Conservation (phyloP, 2,797 vertebrate species). For the Melanotaenia trifasciata region DNA sequence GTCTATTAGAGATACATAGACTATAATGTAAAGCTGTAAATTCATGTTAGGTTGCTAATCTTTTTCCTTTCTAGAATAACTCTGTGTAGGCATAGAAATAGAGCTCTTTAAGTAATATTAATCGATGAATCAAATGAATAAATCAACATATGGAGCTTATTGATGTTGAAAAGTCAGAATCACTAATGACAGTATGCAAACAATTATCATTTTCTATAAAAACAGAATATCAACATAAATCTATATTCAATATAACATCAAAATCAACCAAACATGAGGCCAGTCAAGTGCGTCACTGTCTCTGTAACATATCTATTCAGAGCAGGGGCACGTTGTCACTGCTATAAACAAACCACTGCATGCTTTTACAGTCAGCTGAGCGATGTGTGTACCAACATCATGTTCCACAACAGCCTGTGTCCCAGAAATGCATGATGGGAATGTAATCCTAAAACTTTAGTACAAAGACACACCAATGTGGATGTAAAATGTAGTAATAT, state of each 20-base stretch:
- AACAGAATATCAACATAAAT: not conserved
- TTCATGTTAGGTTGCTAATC: too few species aligned
- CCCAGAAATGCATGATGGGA: conserved; percentile 13
- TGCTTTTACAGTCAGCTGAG: conserved; percentile 9
- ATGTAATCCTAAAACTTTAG: conserved; percentile 30
- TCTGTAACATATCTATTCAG: conserved; percentile 1
- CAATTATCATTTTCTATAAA: not conserved
- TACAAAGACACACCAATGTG: not conserved
- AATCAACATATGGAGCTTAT: not conserved
- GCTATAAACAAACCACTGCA: conserved; percentile 24
- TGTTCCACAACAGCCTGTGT: conserved; percentile 19
- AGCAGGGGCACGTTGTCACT: conserved; percentile 13
- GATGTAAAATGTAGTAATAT: not conserved
- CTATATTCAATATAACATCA: not conserved
- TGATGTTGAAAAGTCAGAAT: not conserved
- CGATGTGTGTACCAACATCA: conserved; percentile 23
- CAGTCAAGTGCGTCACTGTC: not conserved
- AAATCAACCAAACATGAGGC: not conserved
- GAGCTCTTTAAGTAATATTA: not conserved
- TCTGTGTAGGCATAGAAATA: not conserved
- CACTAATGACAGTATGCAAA: not conserved
- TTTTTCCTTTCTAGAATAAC: not conserved
- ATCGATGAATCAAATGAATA: not conserved
- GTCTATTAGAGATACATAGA: not conserved
- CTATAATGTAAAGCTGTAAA: not conserved